Conservation (phyloP, 2,797 vertebrate species). For the Rhinogobio ventralis region DNA sequence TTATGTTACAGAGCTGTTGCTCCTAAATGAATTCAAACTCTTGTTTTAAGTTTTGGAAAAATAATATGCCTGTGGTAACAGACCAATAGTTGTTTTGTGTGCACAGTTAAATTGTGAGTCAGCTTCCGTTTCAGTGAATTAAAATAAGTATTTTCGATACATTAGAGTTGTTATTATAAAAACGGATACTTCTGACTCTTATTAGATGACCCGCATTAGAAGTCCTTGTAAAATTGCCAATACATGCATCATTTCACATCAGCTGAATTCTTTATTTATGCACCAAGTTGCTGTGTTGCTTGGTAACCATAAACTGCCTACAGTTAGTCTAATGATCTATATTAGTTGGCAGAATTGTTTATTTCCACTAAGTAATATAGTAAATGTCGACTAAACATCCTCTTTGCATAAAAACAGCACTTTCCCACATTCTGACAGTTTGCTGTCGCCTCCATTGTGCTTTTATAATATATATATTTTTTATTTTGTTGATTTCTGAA, state of each 20-base stretch:
- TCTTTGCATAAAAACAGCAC: constrained; percentile 19
- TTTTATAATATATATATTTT: background rate
- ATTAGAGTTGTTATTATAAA: background rate
- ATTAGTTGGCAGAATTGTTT: constrained; percentile 41
- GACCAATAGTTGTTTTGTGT: constrained; percentile 17
- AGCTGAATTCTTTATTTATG: constrained; percentile 16
- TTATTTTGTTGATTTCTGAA: background rate
- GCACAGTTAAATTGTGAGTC: constrained; percentile 12
- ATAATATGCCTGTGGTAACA: constrained; percentile 35
- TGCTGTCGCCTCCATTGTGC: background rate
- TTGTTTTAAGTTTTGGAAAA: constrained; percentile 30
- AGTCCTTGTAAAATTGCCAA: background rate
- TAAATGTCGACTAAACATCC: constrained; percentile 13
- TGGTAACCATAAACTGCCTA: constrained; percentile 28
- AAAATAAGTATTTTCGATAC: background rate
- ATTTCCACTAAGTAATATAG: constrained; percentile 25
- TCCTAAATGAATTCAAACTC: constrained; percentile 38
- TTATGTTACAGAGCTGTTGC: constrained; percentile 49
- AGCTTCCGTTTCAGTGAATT: background rate
- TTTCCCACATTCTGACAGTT: background rate
- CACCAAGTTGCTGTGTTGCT: constrained; percentile 27
- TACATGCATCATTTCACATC: constrained; percentile 23
- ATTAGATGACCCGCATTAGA: background rate
- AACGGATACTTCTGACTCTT: constrained; percentile 1
- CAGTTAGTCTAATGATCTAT: constrained; percentile 33